Conservation (phyloP, 2,113 vertebrate species). For the Dicrurus megarhynchus region DNA sequence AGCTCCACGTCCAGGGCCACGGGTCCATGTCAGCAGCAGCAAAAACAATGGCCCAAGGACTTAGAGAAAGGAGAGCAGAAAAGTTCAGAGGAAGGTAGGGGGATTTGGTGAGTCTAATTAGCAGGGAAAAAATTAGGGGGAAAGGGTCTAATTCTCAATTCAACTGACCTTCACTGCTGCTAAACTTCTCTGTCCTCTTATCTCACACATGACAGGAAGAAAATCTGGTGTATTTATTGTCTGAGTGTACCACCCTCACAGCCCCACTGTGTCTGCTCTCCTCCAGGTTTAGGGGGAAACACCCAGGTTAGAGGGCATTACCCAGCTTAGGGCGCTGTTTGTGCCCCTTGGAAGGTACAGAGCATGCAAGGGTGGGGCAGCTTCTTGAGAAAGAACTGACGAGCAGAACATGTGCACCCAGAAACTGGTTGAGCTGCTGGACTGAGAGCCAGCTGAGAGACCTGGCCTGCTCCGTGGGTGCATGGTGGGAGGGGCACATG, state of each 20-base stretch:
- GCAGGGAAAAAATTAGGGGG: neutral
- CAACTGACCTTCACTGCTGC: neutral
- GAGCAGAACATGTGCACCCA: neutral
- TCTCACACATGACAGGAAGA: neutral
- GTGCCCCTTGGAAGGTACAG: neutral
- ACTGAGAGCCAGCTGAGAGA: neutral
- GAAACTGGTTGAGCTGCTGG: neutral
- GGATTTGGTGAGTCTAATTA: neutral
- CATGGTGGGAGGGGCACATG: neutral
- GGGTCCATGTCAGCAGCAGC: neutral
- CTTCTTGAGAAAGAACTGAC: neutral
- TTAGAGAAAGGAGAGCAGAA: neutral
- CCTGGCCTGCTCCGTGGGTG: neutral
- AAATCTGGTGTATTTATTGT: neutral
- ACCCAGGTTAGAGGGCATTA: neutral
- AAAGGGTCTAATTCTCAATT: neutral
- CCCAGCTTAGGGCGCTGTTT: neutral
- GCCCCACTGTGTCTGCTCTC: neutral
- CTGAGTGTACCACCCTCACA: neutral
- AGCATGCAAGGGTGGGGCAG: too few relatives aligned
- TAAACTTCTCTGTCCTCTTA: neutral
- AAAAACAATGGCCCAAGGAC: neutral
- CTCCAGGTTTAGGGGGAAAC: neutral
- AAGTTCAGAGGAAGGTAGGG: neutral
- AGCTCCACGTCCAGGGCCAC: neutral